Conservation (phyloP, 2,113 vertebrate genomes). For the Oophaga pumilio region DNA sequence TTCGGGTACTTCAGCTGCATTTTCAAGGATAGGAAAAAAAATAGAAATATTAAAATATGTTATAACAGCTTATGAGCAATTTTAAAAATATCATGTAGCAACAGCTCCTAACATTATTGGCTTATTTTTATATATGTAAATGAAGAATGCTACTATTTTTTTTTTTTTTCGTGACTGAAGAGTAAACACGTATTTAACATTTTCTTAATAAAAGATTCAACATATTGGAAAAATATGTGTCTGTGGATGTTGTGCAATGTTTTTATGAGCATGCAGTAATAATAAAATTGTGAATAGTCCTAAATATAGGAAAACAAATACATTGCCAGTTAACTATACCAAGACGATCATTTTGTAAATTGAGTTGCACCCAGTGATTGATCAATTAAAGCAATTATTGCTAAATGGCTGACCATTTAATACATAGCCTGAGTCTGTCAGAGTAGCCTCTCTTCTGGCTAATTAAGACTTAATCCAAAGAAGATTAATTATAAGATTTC, state of each 20-base stretch:
- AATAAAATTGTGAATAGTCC: background rate
- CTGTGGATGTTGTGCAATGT: background rate
- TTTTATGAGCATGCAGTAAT: background rate
- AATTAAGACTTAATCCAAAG: too few species aligned
- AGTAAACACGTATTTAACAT: background rate
- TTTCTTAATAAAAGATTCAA: conserved; percentile 13
- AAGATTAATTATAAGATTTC: background rate
- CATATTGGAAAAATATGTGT: background rate
- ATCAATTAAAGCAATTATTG: background rate
- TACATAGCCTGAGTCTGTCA: background rate
- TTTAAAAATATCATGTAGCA: conserved; percentile 1
- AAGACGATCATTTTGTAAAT: background rate
- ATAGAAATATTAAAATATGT: background rate
- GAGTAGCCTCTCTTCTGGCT: background rate
- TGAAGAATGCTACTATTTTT: background rate
- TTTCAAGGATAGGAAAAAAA: conserved; percentile 65
- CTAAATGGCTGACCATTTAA: background rate
- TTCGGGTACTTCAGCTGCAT: conserved; percentile 81
- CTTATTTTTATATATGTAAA: background rate
- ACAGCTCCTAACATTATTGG: background rate
- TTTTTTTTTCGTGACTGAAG: background rate
- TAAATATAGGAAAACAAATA: background rate
- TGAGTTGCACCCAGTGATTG: background rate
- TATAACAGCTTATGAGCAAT: background rate
- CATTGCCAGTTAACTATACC: background rate